Evolutionary conservation across 1,140 invertebrate genomes (phyloP).

Genomic region (Zaprionus taronus): DNA sequence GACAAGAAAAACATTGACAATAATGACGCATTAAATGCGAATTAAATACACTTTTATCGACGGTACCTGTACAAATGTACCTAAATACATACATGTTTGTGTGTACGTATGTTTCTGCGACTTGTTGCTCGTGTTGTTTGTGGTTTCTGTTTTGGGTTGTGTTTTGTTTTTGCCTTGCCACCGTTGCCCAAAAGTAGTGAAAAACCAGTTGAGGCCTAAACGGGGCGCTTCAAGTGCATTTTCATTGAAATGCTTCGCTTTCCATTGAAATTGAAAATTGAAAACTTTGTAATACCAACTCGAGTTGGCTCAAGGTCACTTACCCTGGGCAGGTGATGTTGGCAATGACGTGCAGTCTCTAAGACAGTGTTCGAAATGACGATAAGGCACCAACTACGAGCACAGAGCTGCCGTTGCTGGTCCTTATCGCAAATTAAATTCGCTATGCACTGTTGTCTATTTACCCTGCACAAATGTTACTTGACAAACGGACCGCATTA

Average conservation of each 20-base stretch:
- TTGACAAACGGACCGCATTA: slow-evolving; percentile 26
- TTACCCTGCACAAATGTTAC: slow-evolving; percentile 26
- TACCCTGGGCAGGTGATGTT: not conserved
- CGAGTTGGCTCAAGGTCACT: slow-evolving; percentile 62
- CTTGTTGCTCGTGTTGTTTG: slow-evolving; percentile 55
- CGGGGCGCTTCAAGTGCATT: slow-evolving; percentile 26
- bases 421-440: slow-evolving; percentile 32
- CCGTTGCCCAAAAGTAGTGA: slow-evolving; percentile 36
- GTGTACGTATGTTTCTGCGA: slow-evolving; percentile 29
- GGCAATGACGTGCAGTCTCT: slow-evolving; percentile 1
- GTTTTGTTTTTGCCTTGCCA: slow-evolving; percentile 44
- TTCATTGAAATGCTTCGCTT: slow-evolving; percentile 45
- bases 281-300: slow-evolving; percentile 34
- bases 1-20: slow-evolving; percentile 46
- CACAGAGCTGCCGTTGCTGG: slow-evolving; percentile 4
- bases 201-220: slow-evolving; percentile 60
- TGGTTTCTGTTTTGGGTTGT: slow-evolving; percentile 12
- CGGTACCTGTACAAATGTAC: not conserved
- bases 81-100: not conserved
- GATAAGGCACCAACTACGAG: slow-evolving; percentile 23
- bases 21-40: slow-evolving; percentile 73
- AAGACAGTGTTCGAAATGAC: not conserved
- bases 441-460: slow-evolving; percentile 12
- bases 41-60: slow-evolving; percentile 57
- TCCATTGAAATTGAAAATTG: slow-evolving; percentile 52